Evolutionary conservation across 2,888 invertebrate genomes (phyloP), one percentile per base, ranked within the genome.

Genomic region (Gasteruption jaculator): DNA sequence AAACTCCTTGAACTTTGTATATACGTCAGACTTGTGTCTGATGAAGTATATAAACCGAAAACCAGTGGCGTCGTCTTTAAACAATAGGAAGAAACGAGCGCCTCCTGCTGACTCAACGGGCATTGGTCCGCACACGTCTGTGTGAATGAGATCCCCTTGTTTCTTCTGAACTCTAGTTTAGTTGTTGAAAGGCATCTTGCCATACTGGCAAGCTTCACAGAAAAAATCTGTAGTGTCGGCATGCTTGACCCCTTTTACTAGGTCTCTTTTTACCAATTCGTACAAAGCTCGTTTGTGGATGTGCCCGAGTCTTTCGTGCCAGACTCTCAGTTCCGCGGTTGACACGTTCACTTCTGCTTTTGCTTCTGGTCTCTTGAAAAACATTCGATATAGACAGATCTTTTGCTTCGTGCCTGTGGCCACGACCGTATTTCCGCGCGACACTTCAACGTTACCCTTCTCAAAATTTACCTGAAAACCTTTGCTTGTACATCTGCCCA

Each of bases 111-210:
- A 41, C 4, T 33, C 27, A 7, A n/a, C 16, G 10, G 18, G 29
- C 20, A 47, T 35, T 8, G 44, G 40, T 18, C 41, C 45, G 18
- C 44, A 47, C 7, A 47, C 26, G 21, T 47, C 43, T 4, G 29
- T 20, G 22, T 39, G 20, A 8, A 41, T 26, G 19, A 19, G 15
- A 14, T 43, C 34, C 14, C 39, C 43, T 10, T 34, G 34, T n/a
- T n/a, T n/a, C n/a, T n/a, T n/a, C n/a, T n/a, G n/a, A n/a, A n/a
- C n/a, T 15, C 20, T 5, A 30, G 31, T 22, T 26, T 11, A n/a
- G 14, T 34, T 25, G 22, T 41, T 38, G 34, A 43, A 43, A 12
- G 39, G 35, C 2, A 43, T 27, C 8, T 45, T 45, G 14, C 42
- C 42, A n/a, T 37, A 21, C 3, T 21, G 11, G 21, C 38, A 45